Evolutionary conservation across 2,888 invertebrate genomes (phyloP), one percentile per base, ranked within the genome.

Genomic region (Leuctra nigra): DNA sequence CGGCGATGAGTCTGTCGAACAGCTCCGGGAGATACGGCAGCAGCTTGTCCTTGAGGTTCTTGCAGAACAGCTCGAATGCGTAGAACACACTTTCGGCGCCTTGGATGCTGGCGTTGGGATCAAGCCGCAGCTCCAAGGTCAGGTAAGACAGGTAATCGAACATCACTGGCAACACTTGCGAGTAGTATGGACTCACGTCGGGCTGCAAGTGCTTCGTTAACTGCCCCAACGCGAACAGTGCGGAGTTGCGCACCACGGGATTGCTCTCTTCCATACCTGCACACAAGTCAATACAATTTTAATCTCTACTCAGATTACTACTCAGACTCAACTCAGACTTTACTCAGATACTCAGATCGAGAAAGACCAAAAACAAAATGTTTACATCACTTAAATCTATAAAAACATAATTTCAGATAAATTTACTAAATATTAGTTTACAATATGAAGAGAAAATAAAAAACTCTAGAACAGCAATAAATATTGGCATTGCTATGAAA

Each of bases 141-240:
- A 83, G 68, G 63, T 81, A 78, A n/a, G 78, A 75, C 2, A 89
- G 70, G 66, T 83, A 84, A 60, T 84, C 80, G 65, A 87, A 85
- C 4, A 89, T 72, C 41, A 88, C 64, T 1, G 89, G 89, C 44
- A 90, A 71, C 36, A 90, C 71, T 65, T 87, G 81, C 0, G 81
- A 74, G 0, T 87, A 82, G 69, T 79, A 87, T 64, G 83, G 79
- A 61, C 84, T 84, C 59, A 90, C 87, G 61, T 87, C 84, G 2
- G 90, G 89, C 76, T 85, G 88, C 48, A 90, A 72, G 72, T 84
- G 81, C 69, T 90, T 88, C 0, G 88, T 83, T 70, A 88, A 89
- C 69, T 89, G 88, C 0, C 88, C 89, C 3, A 90, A 73, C 0
- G 88, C 84, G 72, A 86, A 89, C 47, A 90, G 78, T 0, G 88